Evolutionary conservation across 30 jellyfish, hydroid and myxozoan genomes (phyloP).

Genomic region (Hydractinia echinata): DNA sequence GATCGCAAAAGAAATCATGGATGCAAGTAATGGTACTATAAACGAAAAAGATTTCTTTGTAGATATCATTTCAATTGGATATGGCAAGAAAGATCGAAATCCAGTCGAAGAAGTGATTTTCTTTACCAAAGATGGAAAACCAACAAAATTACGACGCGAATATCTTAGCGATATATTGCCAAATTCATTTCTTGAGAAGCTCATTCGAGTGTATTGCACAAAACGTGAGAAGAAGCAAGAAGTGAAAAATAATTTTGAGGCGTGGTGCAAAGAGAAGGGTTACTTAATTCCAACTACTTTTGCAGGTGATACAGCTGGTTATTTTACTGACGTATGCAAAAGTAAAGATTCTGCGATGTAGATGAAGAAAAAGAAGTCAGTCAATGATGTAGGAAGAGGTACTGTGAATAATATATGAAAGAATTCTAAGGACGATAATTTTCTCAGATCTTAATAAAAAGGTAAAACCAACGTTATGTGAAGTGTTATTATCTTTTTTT

Average conservation of each 20-base stretch:
- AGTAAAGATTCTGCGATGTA: no score
- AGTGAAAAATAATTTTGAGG: conserved; percentile 35
- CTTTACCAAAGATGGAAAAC: conserved; percentile 48
- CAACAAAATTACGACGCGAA: conserved; percentile 35
- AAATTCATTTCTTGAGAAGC: conserved; percentile 43
- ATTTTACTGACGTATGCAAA: conserved; percentile 44
- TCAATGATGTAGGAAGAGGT: no score
- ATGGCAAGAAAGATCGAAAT: conserved; percentile 78
- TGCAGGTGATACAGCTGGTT: conserved; percentile 57
- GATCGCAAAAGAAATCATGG: conserved; percentile 48
- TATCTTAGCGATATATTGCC: conserved; percentile 64
- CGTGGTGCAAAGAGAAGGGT: conserved; percentile 51
- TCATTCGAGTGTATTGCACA: conserved; percentile 58
- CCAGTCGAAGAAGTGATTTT: conserved; percentile 75
- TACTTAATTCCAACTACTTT: conserved; percentile 37
- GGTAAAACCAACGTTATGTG: no score
- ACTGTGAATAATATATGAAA: no score
- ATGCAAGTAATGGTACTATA: neutral
- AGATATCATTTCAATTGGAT: conserved; percentile 44
- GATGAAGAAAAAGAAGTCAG: no score
- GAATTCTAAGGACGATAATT: no score
- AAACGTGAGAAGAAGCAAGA: conserved; percentile 26
- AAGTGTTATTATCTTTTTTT: no score
- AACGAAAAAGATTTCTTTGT: conserved; percentile 33
- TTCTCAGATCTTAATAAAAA: no score